A percentile compares a stretch with the other conserved stretches of the same genome.
These are phyloP conservation scores for Aphrocallistes beatrix DNA, from an alignment of 37 sponge, comb jelly and placozoan species.

Conservation along the genomic window DNA sequence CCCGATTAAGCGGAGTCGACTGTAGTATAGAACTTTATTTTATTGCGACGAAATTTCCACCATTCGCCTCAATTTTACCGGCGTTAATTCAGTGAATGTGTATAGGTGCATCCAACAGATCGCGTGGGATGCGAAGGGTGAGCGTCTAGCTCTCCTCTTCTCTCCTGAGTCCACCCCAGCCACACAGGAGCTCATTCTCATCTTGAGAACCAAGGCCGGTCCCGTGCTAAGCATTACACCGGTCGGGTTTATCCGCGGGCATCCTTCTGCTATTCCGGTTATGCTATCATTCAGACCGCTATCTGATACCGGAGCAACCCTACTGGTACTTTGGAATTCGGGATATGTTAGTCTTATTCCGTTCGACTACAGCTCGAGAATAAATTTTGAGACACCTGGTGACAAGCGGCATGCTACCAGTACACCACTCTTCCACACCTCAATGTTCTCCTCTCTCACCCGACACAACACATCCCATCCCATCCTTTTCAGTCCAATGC, in stretches of 20 bases:
- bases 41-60: too few species aligned
- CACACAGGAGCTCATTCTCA: background rate
- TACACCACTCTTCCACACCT: background rate
- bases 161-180: background rate
- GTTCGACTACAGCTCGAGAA: background rate
- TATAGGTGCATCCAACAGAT: background rate
- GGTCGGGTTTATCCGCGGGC: background rate
- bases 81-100: too few species aligned
- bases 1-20: too few species aligned
- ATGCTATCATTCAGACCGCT: background rate
- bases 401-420: background rate
- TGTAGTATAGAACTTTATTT: too few species aligned
- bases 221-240: background rate
- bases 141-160: conserved; percentile 7
- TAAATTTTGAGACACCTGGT: background rate
- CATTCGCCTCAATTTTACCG: too few species aligned
- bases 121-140: background rate
- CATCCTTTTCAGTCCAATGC: background rate
- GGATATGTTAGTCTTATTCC: conserved; percentile 1
- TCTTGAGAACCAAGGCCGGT: background rate
- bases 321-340: conserved; percentile 16
- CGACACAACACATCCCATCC: background rate
- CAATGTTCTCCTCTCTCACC: background rate
- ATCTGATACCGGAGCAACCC: background rate
- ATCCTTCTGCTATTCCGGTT: background rate